Base-by-base conservation (phyloP, 1,140 invertebrate genomes). In the Drosophila eugracilis region DNA sequence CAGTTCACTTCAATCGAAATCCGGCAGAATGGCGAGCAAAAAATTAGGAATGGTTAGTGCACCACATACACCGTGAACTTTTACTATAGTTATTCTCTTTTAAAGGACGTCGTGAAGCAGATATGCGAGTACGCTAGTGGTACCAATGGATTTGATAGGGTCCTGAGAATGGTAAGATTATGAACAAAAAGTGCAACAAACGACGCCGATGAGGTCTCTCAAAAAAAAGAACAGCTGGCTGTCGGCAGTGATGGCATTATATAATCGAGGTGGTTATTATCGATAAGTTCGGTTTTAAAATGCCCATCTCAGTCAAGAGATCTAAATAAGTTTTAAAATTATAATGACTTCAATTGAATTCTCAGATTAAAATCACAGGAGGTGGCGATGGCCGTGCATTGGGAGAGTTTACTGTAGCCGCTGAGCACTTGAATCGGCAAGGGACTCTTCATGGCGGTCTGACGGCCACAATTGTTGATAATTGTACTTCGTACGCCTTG, bases 381-480 rank as follows among this genome's bases (percentile, higher is more conserved):
- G 88, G 88, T 1, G 88, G 88, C 1, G 57, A 86, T 39, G 89
- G 85, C n/a, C 57, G 73, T 19, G 75, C 62, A 5, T 36, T 90
- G 12, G 80, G 69, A 1, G 95, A 98, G 92, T 94, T 99, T 76
- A 94, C 93, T 80, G 94, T 99, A 1, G 92, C 92, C 0, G 91
- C 95, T 28, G 95, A 97, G 66, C 95, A 98, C 91, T 90, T 95
- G 2, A 99, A 99, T 92, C 80, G 92, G 12, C 91, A 91, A 39
- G 96, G 96, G 0, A 94, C 94, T 0, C 91, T 98, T 5, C 97
- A 98, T 92, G 97, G 97, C 15, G 97, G 97, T 5, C 94, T 96
- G 65, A 96, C 95, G 1, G 95, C 95, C 7, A 95, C 96, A 3
- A 89, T 98, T n/a, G 94, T 98, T 7, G 97, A 99, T 92, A 93